phyloP scores from a whole-genome alignment of 2,113 vertebrate genomes.

The Rhinolophus ferrumequinum region DNA sequence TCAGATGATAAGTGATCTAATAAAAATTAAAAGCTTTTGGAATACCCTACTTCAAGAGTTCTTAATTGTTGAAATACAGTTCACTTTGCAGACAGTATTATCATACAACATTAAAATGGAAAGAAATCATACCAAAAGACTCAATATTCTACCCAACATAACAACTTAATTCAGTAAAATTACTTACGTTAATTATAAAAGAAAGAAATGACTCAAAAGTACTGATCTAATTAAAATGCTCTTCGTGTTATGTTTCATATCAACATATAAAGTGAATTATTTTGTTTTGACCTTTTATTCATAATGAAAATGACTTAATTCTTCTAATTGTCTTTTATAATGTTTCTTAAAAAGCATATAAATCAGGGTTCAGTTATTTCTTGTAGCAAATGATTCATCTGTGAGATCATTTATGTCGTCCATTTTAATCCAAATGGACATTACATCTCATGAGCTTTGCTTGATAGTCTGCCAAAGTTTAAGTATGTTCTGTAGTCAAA shows the following conservation, averaged over 20 bases:
- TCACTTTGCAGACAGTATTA: not conserved
- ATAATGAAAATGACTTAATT: conserved; percentile 11
- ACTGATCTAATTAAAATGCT: not conserved
- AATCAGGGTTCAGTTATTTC: not conserved
- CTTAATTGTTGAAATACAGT: not conserved
- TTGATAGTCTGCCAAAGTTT: conserved; percentile 64
- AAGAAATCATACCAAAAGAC: not conserved
- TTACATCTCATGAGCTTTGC: conserved; percentile 58
- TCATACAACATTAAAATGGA: not conserved
- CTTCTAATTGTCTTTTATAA: conserved; percentile 28
- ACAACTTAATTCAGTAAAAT: not conserved
- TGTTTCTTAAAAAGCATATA: conserved; percentile 41
- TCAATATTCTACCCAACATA: not conserved
- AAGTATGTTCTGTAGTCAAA: conserved; percentile 48
- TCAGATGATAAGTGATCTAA: not conserved
- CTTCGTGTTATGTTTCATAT: not conserved
- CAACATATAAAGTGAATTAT: not conserved
- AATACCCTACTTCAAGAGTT: not conserved
- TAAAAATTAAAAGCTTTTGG: not conserved
- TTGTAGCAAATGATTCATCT: conserved; percentile 48
- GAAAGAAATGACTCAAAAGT: conserved; percentile 10
- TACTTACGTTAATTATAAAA: not conserved
- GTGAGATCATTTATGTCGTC: conserved; percentile 56
- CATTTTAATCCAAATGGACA: conserved; percentile 66
- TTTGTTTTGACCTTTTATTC: conserved; percentile 26